Conservation (phyloP, 2,113 vertebrate genomes). For the Hippocampus comes region DNA sequence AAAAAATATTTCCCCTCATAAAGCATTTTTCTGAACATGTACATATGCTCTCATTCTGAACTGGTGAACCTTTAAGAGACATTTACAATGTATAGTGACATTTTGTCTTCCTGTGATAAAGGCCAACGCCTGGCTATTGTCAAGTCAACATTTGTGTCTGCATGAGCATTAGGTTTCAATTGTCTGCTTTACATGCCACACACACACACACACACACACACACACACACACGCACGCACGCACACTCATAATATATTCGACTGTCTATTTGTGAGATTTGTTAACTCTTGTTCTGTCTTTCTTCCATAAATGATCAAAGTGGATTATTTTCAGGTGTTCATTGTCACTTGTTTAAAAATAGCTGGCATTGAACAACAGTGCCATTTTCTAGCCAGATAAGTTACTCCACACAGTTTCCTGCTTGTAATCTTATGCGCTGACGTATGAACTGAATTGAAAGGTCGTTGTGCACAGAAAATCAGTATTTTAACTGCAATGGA, state of each 20-base stretch:
- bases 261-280: neutral
- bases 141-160: constrained; percentile 30
- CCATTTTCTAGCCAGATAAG: neutral
- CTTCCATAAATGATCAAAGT: constrained; percentile 6
- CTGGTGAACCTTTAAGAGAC: constrained; percentile 19
- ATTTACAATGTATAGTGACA: constrained; percentile 45
- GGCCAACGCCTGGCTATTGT: constrained; percentile 33
- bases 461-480: neutral
- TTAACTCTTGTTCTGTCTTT: neutral
- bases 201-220: no score
- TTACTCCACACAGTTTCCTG: neutral
- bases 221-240: no score
- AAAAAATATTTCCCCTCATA: neutral
- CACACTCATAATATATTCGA: neutral
- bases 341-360: constrained; percentile 9
- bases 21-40: neutral
- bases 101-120: constrained; percentile 42
- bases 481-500: neutral
- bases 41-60: neutral
- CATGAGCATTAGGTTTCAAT: constrained; percentile 17
- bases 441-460: neutral
- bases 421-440: neutral
- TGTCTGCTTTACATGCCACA: neutral
- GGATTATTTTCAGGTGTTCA: constrained; percentile 5
- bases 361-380: neutral